Conservation (phyloP, 2,113 vertebrate species). For the Mystacornis crossleyi region DNA sequence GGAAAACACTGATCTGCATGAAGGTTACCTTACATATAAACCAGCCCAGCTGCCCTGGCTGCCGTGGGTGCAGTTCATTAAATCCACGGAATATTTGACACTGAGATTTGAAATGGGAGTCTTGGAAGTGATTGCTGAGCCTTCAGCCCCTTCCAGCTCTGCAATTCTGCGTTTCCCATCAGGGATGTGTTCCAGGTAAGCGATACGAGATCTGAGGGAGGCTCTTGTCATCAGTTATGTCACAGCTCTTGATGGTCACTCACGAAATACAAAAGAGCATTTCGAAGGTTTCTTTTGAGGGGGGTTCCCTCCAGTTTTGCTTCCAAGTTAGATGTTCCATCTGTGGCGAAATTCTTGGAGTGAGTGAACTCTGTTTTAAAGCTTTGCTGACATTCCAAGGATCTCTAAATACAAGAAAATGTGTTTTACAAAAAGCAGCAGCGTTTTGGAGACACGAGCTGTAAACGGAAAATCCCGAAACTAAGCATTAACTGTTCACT, state of each 20-base stretch:
- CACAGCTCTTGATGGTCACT: background rate
- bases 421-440: background rate
- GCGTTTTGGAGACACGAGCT: background rate
- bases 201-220: accelerated
- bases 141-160: background rate
- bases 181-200: background rate
- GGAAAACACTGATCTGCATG: background rate
- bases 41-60: background rate
- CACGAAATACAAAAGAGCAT: background rate
- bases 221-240: background rate
- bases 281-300: background rate
- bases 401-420: background rate
- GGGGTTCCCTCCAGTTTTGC: background rate
- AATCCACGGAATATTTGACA: background rate
- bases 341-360: background rate
- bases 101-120: background rate
- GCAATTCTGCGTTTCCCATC: background rate
- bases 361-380: background rate
- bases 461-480: background rate
- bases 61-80: background rate
- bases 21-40: background rate
- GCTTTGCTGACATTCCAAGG: background rate
- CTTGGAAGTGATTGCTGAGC: background rate
- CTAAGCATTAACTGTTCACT: background rate
- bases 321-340: background rate